Evolutionary conservation across 2,797 vertebrate genomes (phyloP), one percentile per base, ranked within the genome.

Genomic region (Dendrocincla fuliginosa): DNA sequence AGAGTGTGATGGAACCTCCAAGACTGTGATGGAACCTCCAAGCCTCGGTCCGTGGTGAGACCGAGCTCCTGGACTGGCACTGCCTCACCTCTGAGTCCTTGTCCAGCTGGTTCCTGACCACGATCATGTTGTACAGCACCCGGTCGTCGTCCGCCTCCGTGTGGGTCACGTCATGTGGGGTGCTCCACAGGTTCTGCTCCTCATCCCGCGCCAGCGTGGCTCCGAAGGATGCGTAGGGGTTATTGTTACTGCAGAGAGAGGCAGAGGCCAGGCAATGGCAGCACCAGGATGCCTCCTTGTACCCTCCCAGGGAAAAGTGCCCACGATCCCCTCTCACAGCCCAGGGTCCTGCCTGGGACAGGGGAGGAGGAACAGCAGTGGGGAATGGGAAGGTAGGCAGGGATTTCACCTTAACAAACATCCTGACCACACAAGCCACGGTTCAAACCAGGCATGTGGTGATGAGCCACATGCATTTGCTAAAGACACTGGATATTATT

Each of bases 61-160:
- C 52, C 1, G 0, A 27, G 24, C 0, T 0, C 0, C 2, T 50
- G 27, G 60, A 52, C 24, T 0, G 1, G 71, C 76, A 6, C 55
- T 1, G 7, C 28, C 97, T 98, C 96, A 99, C 99, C 99, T 99
- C 99, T 0, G 99, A 99, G 74, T 99, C 98, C 93, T 98, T 97
- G 94, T 98, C 98, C 67, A 98, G 96, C 97, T 98, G 98, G 96
- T 99, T 98, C 89, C 99, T 98, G 97, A 98, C 97, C 83, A 97
- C 98, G 32, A 99, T 99, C 87, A 99, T 98, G 77, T 98, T 98
- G 93, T 99, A 98, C 41, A 99, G 92, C 94, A 99, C 97, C 50
- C 97, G 95, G 95, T 99, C 99, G 0, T 98, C 98, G 0, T 99
- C 98, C 0, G 97, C 97, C 53, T 98, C 98, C 0, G 97, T 97